A percentile compares a stretch with the other conserved stretches of the same genome.
These are phyloP conservation scores for Rutpela maculata DNA, from an alignment of 2,888 invertebrate species.

Conservation along the genomic window DNA sequence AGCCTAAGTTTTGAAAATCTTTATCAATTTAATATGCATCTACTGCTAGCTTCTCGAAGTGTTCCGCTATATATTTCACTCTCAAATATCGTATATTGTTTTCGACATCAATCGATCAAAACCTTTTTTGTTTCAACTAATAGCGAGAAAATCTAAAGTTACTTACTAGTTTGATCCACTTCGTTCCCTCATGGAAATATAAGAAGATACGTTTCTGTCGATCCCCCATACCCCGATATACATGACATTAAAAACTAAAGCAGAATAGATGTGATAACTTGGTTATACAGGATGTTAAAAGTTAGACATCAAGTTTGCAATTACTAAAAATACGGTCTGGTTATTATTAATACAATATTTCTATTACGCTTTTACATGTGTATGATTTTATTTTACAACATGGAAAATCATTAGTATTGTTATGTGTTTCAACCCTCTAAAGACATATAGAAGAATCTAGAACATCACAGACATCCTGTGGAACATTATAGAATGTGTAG, in stretches of 20 bases:
- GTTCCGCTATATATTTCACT: conserved; percentile 5
- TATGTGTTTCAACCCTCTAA: too few species aligned
- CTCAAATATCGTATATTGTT: conserved; percentile 31
- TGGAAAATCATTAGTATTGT: too few species aligned
- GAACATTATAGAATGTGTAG: too few species aligned
- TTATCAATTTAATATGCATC: neutral
- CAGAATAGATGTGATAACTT: neutral
- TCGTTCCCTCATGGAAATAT: conserved; percentile 6
- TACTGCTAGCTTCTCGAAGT: neutral
- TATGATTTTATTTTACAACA: too few species aligned
- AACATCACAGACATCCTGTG: too few species aligned
- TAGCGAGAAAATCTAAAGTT: conserved; percentile 28
- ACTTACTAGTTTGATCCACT: conserved; percentile 36
- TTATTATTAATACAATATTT: too few species aligned
- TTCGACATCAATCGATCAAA: conserved; percentile 38
- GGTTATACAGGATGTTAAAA: too few species aligned
- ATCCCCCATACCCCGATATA: neutral
- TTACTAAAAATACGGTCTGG: too few species aligned
- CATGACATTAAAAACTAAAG: neutral
- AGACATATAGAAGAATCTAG: too few species aligned
- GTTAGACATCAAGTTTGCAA: too few species aligned
- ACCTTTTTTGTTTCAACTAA: conserved; percentile 10
- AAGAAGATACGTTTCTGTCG: neutral
- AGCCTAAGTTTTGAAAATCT: too few species aligned
- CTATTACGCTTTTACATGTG: too few species aligned